These are phyloP conservation scores for Micropoecilia bifurca DNA, from an alignment of 2,797 vertebrate genomes.

Conservation along the genomic window DNA sequence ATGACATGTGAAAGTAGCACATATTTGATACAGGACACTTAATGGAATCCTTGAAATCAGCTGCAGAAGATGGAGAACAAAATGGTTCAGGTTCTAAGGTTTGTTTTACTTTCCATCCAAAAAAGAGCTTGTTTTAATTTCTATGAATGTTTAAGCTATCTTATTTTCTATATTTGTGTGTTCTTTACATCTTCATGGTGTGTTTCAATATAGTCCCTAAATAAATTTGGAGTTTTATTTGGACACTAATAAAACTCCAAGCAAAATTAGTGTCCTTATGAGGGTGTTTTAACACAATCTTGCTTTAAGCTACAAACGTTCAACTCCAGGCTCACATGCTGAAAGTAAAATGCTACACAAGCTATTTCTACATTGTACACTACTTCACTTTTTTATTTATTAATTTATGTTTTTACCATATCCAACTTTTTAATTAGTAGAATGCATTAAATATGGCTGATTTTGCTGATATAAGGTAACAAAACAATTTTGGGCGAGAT, in stretches of 20 bases:
- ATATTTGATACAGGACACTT: slow-evolving; percentile 14
- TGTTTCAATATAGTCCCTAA: neutral
- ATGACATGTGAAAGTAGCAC: slow-evolving; percentile 36
- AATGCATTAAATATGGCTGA: slow-evolving; percentile 6
- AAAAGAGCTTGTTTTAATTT: neutral
- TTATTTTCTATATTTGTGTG: neutral
- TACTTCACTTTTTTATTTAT: neutral
- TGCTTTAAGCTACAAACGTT: neutral
- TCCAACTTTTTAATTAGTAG: neutral
- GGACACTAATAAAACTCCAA: too few species aligned
- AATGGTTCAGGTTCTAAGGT: slow-evolving; percentile 3
- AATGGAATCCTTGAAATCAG: slow-evolving; percentile 18
- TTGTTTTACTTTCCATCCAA: neutral
- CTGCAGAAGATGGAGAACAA: neutral
- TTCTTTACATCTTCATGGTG: neutral
- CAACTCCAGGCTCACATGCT: neutral
- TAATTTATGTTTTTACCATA: neutral
- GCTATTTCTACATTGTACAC: neutral
- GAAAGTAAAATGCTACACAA: slow-evolving; percentile 5
- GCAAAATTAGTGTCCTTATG: neutral
- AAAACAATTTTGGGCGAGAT: neutral
- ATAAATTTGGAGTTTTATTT: neutral
- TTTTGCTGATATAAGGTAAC: neutral
- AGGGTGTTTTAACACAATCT: neutral
- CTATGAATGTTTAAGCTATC: neutral